Evolutionary conservation across 2,797 vertebrate genomes (phyloP).

Genomic region (Cossypha polioptera): DNA sequence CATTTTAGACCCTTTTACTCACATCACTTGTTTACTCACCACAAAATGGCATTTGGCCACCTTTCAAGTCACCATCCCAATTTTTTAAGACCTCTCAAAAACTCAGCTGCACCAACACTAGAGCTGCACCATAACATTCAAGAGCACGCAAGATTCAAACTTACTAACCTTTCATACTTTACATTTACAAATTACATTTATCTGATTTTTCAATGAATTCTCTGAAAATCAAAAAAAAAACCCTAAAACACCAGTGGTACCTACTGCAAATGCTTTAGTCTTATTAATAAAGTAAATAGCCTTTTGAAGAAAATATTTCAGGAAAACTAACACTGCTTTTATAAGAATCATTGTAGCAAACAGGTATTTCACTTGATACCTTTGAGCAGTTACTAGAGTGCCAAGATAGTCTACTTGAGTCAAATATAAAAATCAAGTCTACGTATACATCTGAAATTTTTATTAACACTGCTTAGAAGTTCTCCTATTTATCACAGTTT

Average conservation of each 20-base stretch:
- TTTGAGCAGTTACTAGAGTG: not conserved
- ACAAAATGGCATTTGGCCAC: not conserved
- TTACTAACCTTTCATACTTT: not conserved
- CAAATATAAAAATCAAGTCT: not conserved
- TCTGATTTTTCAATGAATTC: not conserved
- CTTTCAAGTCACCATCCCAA: not conserved
- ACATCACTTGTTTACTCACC: not conserved
- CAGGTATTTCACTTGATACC: not conserved
- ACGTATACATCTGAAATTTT: not conserved
- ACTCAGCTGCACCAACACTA: not conserved
- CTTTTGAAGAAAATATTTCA: not conserved
- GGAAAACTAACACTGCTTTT: not conserved
- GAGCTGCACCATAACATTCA: not conserved
- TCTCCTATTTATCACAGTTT: not conserved
- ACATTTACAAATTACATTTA: not conserved
- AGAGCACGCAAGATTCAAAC: not conserved
- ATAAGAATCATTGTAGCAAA: not conserved
- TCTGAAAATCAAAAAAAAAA: not conserved
- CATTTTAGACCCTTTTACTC: not conserved
- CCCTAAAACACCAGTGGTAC: accelerated
- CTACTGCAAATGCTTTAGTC: not conserved
- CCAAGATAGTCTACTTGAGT: not conserved
- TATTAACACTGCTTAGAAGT: not conserved
- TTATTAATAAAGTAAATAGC: not conserved
- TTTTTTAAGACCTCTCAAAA: not conserved